Percentiles rank a stretch among this genome's conserved stretches.
Evolutionary conservation across 2,797 vertebrate genomes (phyloP).

Genomic region (Taeniopygia guttata): DNA sequence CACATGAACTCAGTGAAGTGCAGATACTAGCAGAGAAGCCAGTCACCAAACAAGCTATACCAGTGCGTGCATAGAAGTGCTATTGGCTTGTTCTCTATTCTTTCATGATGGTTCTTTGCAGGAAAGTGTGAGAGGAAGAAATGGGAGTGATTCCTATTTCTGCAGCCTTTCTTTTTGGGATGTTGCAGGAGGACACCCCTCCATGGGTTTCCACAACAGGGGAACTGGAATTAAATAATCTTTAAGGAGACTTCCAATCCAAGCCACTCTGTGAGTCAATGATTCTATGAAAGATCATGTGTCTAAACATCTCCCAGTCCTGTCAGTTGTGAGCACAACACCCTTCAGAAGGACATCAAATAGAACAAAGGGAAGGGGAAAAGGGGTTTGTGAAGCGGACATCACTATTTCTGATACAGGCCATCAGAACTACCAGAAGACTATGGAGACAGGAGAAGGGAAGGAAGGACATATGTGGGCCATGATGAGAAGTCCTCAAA

Average conservation of each 20-base stretch:
- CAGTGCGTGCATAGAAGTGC: background rate
- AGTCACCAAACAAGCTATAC: background rate
- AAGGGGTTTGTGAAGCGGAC: background rate
- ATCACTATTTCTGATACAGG: background rate
- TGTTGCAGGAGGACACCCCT: background rate
- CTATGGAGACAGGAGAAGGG: background rate
- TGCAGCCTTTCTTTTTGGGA: background rate
- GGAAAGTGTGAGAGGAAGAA: background rate
- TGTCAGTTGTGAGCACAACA: background rate
- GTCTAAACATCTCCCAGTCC: background rate
- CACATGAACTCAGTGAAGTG: accelerated
- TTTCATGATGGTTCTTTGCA: background rate
- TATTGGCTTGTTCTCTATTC: background rate
- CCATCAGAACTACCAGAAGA: background rate
- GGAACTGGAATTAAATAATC: background rate
- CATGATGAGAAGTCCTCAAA: background rate
- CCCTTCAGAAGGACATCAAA: background rate
- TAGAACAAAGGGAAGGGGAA: background rate
- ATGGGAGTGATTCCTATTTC: background rate
- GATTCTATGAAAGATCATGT: background rate
- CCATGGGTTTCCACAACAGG: background rate
- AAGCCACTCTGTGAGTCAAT: background rate
- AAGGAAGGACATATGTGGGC: background rate
- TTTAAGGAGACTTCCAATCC: background rate
- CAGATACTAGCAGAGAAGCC: background rate